These are phyloP conservation scores for Penaeus indicus DNA, from an alignment of 1,140 invertebrate species.

Conservation along the genomic window DNA sequence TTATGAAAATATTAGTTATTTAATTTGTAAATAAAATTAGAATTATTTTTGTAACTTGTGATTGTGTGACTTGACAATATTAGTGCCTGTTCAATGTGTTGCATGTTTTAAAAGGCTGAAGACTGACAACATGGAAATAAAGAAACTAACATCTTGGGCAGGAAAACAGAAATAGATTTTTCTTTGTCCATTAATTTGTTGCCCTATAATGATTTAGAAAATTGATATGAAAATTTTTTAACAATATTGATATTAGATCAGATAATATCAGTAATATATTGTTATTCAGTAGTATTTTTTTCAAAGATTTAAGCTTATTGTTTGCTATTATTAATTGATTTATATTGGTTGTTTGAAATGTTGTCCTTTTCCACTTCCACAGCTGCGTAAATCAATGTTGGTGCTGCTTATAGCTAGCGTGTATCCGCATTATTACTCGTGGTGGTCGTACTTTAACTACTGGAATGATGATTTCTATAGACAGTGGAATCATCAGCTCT, in stretches of 20 bases:
- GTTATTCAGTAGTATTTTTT: too few species aligned
- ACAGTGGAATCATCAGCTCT: slow-evolving; percentile 83
- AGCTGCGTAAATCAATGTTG: slow-evolving; percentile 79
- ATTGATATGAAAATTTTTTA: too few species aligned
- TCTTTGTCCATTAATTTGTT: neutral
- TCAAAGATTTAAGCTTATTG: too few species aligned
- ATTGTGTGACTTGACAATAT: too few species aligned
- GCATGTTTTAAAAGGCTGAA: too few species aligned
- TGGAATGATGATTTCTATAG: slow-evolving; percentile 87
- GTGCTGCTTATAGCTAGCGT: slow-evolving; percentile 79
- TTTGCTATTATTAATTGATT: neutral
- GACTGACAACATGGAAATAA: neutral
- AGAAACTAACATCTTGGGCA: neutral
- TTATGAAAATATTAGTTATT: too few species aligned
- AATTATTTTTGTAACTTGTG: too few species aligned
- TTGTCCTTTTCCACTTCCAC: neutral
- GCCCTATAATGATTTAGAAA: too few species aligned
- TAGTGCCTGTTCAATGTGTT: too few species aligned
- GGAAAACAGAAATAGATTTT: neutral
- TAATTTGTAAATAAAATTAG: too few species aligned
- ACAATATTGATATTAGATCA: too few species aligned
- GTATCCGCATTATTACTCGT: slow-evolving; percentile 87
- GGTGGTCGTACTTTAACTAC: slow-evolving; percentile 88
- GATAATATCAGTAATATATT: too few species aligned
- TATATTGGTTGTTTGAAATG: neutral